phyloP scores from a whole-genome alignment of 2,888 invertebrate genomes.

The Cecidostiba fungosa region DNA sequence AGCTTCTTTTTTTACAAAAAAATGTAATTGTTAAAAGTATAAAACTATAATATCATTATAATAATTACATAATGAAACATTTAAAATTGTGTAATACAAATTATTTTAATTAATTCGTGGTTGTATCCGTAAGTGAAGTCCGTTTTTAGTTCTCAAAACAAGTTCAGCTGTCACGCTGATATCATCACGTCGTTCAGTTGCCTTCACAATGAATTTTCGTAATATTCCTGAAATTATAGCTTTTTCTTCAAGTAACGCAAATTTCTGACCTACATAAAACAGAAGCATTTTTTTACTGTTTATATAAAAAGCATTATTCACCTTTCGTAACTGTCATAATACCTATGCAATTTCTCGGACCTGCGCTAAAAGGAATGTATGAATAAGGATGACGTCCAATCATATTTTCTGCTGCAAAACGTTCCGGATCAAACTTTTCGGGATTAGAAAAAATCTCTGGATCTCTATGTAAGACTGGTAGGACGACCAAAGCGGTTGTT shows the following conservation, averaged over 20 bases:
- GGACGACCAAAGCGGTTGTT: conserved; percentile 74
- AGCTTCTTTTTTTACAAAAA: too few species aligned
- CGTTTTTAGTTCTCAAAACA: conserved; percentile 83
- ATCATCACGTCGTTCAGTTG: conserved; percentile 83
- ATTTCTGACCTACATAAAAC: conserved; percentile 81
- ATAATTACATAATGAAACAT: not conserved
- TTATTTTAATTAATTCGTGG: conserved; percentile 26
- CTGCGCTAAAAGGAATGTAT: conserved; percentile 79
- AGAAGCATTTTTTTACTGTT: not conserved
- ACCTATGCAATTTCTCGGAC: conserved; percentile 77
- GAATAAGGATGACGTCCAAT: conserved; percentile 78
- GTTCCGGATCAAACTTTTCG: conserved; percentile 81
- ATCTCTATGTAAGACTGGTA: conserved; percentile 79
- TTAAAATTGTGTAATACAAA: not conserved
- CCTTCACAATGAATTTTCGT: conserved; percentile 82
- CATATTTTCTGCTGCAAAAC: conserved; percentile 80
- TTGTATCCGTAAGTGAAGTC: conserved; percentile 81
- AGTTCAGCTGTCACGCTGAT: conserved; percentile 83
- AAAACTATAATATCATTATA: not conserved
- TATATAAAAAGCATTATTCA: not conserved
- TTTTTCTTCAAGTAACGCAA: conserved; percentile 83
- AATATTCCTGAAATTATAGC: conserved; percentile 83
- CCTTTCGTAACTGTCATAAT: conserved; percentile 54
- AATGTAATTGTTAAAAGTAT: too few species aligned
- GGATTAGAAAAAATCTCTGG: conserved; percentile 80